A percentile compares a stretch with the other conserved stretches of the same genome.
Conservation (phyloP, 2,888 invertebrate genomes). For the Andrena hattorfiana region DNA sequence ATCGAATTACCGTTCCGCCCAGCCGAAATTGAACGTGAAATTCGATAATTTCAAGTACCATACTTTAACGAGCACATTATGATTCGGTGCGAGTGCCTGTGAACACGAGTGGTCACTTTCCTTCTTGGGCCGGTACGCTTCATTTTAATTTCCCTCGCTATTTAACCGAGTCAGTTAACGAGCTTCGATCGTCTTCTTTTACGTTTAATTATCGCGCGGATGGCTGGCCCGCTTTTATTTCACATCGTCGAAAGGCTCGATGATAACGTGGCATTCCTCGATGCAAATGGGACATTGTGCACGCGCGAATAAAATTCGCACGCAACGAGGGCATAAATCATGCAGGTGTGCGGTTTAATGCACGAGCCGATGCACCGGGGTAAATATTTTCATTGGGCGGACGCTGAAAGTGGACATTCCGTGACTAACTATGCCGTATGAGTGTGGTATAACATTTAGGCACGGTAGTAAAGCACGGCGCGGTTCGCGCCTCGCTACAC, state of each 20-base stretch:
- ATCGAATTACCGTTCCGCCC: conserved; percentile 49
- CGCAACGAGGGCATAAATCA: conserved; percentile 23
- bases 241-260: background rate
- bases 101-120: conserved; percentile 8
- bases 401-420: conserved; percentile 30
- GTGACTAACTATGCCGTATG: conserved; percentile 50
- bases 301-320: conserved; percentile 31
- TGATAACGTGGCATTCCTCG: background rate
- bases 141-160: background rate
- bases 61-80: conserved; percentile 32
- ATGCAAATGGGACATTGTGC: conserved; percentile 22
- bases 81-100: conserved; percentile 3
- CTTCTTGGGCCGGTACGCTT: background rate
- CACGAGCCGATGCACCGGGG: conserved; percentile 14
- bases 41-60: conserved; percentile 36
- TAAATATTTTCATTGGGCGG: conserved; percentile 44
- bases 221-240: background rate
- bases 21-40: conserved; percentile 34
- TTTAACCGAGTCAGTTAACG: background rate
- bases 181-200: background rate
- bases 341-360: conserved; percentile 27
- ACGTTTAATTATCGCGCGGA: background rate
- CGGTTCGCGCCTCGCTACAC: conserved; percentile 4
- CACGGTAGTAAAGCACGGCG: conserved; percentile 46
- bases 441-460: conserved; percentile 48